Evolutionary conservation across 2,888 invertebrate genomes (phyloP).

Genomic region (Melanostoma scalare): DNA sequence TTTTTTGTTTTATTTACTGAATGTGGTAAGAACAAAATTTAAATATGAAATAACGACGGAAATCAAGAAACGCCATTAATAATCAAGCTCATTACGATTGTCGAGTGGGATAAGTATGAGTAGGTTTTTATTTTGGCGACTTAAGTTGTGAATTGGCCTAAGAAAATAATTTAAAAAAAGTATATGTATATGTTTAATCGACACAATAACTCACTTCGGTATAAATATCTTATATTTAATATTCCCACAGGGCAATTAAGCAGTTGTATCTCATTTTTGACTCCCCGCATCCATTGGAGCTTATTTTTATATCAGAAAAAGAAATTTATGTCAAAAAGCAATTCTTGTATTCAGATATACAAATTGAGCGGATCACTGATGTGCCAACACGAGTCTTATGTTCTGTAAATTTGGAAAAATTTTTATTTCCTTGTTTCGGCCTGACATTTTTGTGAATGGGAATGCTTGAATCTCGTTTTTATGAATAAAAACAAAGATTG

Average conservation of each 20-base stretch:
- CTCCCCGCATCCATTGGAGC: constrained; percentile 2
- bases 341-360: constrained; percentile 57
- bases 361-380: constrained; percentile 69
- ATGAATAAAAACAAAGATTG: neutral
- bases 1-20: constrained; percentile 43
- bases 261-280: constrained; percentile 54
- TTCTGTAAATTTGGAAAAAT: constrained; percentile 54
- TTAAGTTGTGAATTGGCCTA: constrained; percentile 33
- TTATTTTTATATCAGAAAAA: constrained; percentile 42
- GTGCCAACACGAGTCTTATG: constrained; percentile 65
- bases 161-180: neutral
- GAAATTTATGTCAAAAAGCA: constrained; percentile 57
- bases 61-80: constrained; percentile 63
- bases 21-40: constrained; percentile 11
- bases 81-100: constrained; percentile 66
- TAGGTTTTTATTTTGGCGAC: neutral
- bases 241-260: constrained; percentile 65
- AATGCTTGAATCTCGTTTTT: neutral
- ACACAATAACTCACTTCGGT: constrained; percentile 50
- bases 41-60: constrained; percentile 52
- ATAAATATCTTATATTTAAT: constrained; percentile 49
- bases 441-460: constrained; percentile 1
- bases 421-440: constrained; percentile 6
- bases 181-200: constrained; percentile 14
- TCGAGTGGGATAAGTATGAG: constrained; percentile 17